phyloP scores from a whole-genome alignment of 2,888 invertebrate species.

The Lottia gigantea region DNA sequence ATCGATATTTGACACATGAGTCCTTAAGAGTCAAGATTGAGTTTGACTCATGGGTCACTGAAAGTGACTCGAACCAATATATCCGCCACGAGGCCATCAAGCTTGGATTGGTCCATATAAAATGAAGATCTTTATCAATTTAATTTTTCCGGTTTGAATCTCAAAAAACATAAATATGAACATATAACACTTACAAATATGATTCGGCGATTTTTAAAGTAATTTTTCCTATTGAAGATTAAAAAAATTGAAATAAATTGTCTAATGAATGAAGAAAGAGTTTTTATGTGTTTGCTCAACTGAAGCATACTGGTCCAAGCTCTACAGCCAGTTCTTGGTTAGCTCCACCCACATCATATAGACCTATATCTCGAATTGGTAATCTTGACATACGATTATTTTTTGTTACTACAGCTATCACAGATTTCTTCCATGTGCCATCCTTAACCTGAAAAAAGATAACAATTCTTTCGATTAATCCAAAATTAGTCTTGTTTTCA shows the following conservation, averaged over 20 bases:
- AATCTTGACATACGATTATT: conserved; percentile 84
- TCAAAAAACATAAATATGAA: not conserved
- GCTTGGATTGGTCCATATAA: too few species aligned
- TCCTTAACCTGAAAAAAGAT: conserved; percentile 74
- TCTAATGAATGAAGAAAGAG: not conserved
- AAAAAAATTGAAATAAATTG: conserved; percentile 4
- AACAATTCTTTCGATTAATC: not conserved
- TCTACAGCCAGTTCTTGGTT: conserved; percentile 86
- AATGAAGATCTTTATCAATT: too few species aligned
- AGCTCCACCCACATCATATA: conserved; percentile 80
- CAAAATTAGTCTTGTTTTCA: too few species aligned
- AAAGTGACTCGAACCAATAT: too few species aligned
- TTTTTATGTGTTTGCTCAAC: conserved; percentile 25
- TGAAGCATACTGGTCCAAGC: conserved; percentile 86
- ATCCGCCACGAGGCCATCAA: too few species aligned
- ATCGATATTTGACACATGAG: too few species aligned
- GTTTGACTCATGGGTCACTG: too few species aligned
- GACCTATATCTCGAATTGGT: conserved; percentile 84
- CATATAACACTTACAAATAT: conserved; percentile 2
- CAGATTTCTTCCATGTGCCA: conserved; percentile 80
- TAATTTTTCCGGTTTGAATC: not conserved
- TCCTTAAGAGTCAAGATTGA: too few species aligned
- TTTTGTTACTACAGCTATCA: conserved; percentile 76
- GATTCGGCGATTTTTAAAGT: not conserved
- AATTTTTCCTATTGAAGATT: conserved; percentile 13